These are phyloP conservation scores for Parnassius mnemosyne DNA, from an alignment of 2,888 invertebrate genomes.

Conservation along the genomic window DNA sequence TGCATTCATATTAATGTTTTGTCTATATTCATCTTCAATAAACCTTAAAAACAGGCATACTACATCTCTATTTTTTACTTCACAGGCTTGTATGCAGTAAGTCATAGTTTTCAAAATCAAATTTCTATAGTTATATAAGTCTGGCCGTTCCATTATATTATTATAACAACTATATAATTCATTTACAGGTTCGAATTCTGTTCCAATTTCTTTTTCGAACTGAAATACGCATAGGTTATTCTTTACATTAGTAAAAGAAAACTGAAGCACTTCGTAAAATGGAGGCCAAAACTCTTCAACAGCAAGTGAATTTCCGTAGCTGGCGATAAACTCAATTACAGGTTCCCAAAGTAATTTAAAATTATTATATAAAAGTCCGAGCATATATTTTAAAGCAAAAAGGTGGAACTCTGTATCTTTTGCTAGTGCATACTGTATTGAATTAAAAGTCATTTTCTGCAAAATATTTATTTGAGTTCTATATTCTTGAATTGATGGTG, in stretches of 20 bases:
- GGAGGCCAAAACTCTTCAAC: slow-evolving; percentile 86
- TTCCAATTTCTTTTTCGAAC: slow-evolving; percentile 61
- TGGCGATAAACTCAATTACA: slow-evolving; percentile 85
- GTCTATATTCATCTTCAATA: slow-evolving; percentile 82
- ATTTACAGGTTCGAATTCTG: slow-evolving; percentile 49
- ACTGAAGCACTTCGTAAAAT: slow-evolving; percentile 82
- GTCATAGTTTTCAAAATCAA: slow-evolving; percentile 91
- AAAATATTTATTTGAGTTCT: slow-evolving; percentile 87
- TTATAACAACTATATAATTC: slow-evolving; percentile 61
- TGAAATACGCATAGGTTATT: slow-evolving; percentile 54
- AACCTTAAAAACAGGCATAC: slow-evolving; percentile 90
- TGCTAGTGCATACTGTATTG: slow-evolving; percentile 79
- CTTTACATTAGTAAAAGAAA: slow-evolving; percentile 70
- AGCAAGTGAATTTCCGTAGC: slow-evolving; percentile 84
- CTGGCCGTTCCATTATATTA: slow-evolving; percentile 80
- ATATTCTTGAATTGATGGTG: slow-evolving; percentile 88
- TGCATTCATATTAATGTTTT: slow-evolving; percentile 58
- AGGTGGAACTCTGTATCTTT: slow-evolving; percentile 80
- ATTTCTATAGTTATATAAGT: slow-evolving; percentile 87
- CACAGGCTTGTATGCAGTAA: slow-evolving; percentile 86
- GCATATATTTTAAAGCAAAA: slow-evolving; percentile 87
- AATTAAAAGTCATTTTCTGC: slow-evolving; percentile 85
- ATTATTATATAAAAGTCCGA: slow-evolving; percentile 91
- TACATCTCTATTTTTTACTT: slow-evolving; percentile 89
- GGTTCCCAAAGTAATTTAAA: slow-evolving; percentile 96